phyloP scores from a whole-genome alignment of 1,140 invertebrate species.

The Metaphire vulgaris region DNA sequence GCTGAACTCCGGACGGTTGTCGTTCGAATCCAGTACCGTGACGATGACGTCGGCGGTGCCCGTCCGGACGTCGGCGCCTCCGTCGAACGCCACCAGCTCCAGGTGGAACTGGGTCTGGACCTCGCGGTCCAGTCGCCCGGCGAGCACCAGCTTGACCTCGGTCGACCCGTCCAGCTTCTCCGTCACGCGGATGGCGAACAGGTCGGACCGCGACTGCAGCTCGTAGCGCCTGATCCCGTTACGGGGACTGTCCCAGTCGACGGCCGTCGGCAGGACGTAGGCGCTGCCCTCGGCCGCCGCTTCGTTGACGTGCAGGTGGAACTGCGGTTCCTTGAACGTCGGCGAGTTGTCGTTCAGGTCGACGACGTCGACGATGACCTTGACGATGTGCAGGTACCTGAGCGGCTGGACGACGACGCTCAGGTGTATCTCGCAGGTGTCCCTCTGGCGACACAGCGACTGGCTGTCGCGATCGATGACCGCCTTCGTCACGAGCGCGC shows the following conservation, averaged over 20 bases:
- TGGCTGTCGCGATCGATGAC: slow-evolving; percentile 3
- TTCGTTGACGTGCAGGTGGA: slow-evolving; percentile 2
- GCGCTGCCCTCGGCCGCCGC: background rate
- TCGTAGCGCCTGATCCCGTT: slow-evolving; percentile 6
- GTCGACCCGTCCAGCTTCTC: slow-evolving; percentile 5
- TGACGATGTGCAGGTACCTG: slow-evolving; percentile 4
- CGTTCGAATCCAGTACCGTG: background rate
- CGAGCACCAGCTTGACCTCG: slow-evolving; percentile 1
- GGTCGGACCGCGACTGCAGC: too few species aligned
- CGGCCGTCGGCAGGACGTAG: background rate
- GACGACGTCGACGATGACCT: slow-evolving; percentile 8
- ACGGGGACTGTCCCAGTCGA: slow-evolving; percentile 1
- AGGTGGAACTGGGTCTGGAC: background rate
- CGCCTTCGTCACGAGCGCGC: background rate
- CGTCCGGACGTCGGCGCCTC: background rate
- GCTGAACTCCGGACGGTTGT: slow-evolving; percentile 57
- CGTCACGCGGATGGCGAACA: background rate
- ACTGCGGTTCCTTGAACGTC: slow-evolving; percentile 8
- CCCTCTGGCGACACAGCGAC: slow-evolving; percentile 1
- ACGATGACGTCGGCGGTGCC: too few species aligned
- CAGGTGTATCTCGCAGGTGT: background rate
- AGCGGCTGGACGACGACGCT: slow-evolving; percentile 9
- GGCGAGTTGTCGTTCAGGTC: slow-evolving; percentile 14
- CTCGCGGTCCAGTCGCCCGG: background rate
- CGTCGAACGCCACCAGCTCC: slow-evolving; percentile 1